A percentile compares a stretch with the other conserved stretches of the same genome.
phyloP scores from a whole-genome alignment of 2,113 vertebrate genomes.

The Solea solea region DNA sequence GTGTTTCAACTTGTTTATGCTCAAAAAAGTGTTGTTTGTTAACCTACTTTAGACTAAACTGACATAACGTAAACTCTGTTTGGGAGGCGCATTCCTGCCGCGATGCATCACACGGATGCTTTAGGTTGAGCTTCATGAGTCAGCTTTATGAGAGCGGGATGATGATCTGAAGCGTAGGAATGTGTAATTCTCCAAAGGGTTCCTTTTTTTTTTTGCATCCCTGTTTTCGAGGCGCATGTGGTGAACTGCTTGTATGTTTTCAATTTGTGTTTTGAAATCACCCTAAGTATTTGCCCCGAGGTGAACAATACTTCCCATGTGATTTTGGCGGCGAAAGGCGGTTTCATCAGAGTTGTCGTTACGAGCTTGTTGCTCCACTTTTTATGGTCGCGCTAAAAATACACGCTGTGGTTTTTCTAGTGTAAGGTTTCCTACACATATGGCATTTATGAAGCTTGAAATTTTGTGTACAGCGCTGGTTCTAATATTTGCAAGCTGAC shows the following conservation, averaged over 20 bases:
- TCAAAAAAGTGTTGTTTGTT: conserved; percentile 17
- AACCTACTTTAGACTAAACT: conserved; percentile 35
- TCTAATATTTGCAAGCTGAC: conserved; percentile 50
- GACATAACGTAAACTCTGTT: neutral
- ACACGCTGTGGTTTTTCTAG: conserved; percentile 59
- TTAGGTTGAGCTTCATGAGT: conserved; percentile 7
- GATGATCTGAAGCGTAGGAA: conserved; percentile 53
- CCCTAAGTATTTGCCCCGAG: conserved; percentile 69
- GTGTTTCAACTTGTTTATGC: conserved; percentile 5
- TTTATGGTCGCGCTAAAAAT: conserved; percentile 52
- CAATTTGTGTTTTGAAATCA: conserved; percentile 79
- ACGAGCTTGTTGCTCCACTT: conserved; percentile 56
- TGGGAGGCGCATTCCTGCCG: neutral
- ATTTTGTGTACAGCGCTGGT: conserved; percentile 34
- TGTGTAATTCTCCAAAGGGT: conserved; percentile 41
- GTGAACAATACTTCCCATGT: conserved; percentile 65
- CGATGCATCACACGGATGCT: neutral
- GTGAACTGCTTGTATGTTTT: conserved; percentile 73
- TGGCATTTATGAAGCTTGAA: conserved; percentile 48
- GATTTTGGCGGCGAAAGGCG: conserved; percentile 37
- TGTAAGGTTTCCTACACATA: conserved; percentile 65
- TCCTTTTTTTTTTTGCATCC: conserved; percentile 35
- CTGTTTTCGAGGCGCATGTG: conserved; percentile 59
- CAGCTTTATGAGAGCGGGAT: conserved; percentile 1
- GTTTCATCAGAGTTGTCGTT: conserved; percentile 41